These are phyloP conservation scores for Epinephelus fuscoguttatus DNA, from an alignment of 2,113 vertebrate genomes.

Conservation along the genomic window DNA sequence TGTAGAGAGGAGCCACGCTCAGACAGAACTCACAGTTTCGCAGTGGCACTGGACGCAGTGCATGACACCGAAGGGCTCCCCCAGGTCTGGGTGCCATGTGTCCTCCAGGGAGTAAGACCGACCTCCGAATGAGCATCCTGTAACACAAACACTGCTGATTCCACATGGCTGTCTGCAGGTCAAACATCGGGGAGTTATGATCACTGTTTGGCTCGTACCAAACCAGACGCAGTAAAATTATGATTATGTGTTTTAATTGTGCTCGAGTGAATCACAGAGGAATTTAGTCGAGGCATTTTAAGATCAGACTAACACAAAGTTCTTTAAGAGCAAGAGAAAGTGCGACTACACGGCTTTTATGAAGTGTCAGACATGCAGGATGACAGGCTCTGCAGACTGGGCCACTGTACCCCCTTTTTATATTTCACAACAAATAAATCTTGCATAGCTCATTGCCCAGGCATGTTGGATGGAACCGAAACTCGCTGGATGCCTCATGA, in stretches of 20 bases:
- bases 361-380: neutral
- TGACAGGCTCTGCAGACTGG: constrained; percentile 23
- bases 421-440: constrained; percentile 56
- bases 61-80: constrained; percentile 96
- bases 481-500: constrained; percentile 47
- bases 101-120: constrained; percentile 92
- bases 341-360: neutral
- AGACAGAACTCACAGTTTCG: constrained; percentile 87
- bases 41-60: constrained; percentile 94
- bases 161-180: constrained; percentile 11
- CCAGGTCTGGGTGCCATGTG: constrained; percentile 96
- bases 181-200: neutral
- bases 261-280: neutral
- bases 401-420: constrained; percentile 9
- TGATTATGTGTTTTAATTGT: neutral
- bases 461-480: constrained; percentile 56
- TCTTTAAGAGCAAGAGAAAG: constrained; percentile 15
- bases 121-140: constrained; percentile 94
- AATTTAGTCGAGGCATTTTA: neutral
- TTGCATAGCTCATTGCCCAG: constrained; percentile 48
- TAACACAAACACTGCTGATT: constrained; percentile 45
- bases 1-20: neutral
- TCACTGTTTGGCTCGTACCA: constrained; percentile 6
- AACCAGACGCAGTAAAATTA: neutral
- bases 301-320: neutral